Percentiles rank a stretch among this genome's conserved stretches.
These are phyloP conservation scores for Eurois occulta DNA, from an alignment of 2,888 invertebrate species.

Conservation along the genomic window DNA sequence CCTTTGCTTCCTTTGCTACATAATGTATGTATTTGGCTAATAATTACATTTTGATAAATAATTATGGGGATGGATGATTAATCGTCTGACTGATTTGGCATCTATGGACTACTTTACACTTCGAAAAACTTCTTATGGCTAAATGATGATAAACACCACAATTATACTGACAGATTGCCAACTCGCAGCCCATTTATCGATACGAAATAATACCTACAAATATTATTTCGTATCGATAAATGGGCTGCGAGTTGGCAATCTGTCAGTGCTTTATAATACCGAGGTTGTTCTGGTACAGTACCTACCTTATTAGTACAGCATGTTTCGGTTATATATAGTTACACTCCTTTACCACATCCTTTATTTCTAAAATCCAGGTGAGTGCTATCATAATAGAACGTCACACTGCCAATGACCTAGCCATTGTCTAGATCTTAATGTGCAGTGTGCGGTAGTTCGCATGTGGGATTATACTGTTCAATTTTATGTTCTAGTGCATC, in stretches of 20 bases:
- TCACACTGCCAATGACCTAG: conserved; percentile 71
- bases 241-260: too few relatives aligned
- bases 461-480: conserved; percentile 51
- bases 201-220: conserved; percentile 41
- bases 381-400: conserved; percentile 53
- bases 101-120: background rate
- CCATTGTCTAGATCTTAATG: conserved; percentile 67
- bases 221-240: too few relatives aligned
- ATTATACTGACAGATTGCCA: conserved; percentile 47
- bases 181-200: conserved; percentile 27
- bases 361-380: conserved; percentile 17
- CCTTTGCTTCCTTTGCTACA: background rate
- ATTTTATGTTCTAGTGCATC: conserved; percentile 31
- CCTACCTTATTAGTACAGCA: background rate
- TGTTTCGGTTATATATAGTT: background rate
- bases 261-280: too few relatives aligned
- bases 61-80: background rate
- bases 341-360: conserved; percentile 6
- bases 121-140: background rate
- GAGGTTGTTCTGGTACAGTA: background rate
- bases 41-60: background rate
- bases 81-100: conserved; percentile 15
- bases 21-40: background rate
- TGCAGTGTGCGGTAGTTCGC: conserved; percentile 42
- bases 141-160: conserved; percentile 39